phyloP scores from a whole-genome alignment of 2,888 invertebrate genomes.

The Geotrupes spiniger region DNA sequence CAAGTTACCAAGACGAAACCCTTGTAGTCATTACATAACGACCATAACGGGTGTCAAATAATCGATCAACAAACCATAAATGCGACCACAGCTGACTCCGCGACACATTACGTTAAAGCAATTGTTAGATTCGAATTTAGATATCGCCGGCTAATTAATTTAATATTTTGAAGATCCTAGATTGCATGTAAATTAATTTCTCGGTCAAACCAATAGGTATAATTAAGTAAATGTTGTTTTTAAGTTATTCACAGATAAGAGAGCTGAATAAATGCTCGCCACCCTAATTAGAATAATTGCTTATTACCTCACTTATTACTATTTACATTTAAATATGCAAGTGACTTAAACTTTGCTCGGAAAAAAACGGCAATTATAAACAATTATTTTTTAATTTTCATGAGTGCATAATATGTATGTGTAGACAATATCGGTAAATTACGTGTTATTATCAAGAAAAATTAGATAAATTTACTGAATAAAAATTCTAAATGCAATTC shows the following conservation, averaged over 20 bases:
- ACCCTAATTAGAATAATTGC: constrained; percentile 29
- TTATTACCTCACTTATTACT: constrained; percentile 24
- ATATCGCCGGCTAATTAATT: constrained; percentile 27
- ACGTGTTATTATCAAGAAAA: neutral
- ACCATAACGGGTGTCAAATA: constrained; percentile 23
- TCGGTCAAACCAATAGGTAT: constrained; percentile 20
- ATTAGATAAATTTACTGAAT: no score
- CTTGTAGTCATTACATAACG: no score
- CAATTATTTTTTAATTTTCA: constrained; percentile 19
- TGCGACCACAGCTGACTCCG: constrained; percentile 14
- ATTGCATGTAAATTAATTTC: constrained; percentile 24
- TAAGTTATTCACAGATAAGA: constrained; percentile 23
- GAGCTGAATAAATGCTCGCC: constrained; percentile 20
- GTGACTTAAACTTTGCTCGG: constrained; percentile 12
- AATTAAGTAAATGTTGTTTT: constrained; percentile 24
- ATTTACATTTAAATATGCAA: constrained; percentile 21
- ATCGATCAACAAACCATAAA: constrained; percentile 30
- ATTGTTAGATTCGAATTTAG: constrained; percentile 29
- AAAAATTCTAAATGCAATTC: no score
- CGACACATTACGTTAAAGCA: constrained; percentile 23
- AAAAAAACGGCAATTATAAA: constrained; percentile 14
- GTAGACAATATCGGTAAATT: constrained; percentile 2
- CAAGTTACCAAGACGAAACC: no score
- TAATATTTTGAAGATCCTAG: constrained; percentile 27
- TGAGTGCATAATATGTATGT: neutral